These are phyloP conservation scores for Antitype chi DNA, from an alignment of 2,888 invertebrate species.

Conservation along the genomic window DNA sequence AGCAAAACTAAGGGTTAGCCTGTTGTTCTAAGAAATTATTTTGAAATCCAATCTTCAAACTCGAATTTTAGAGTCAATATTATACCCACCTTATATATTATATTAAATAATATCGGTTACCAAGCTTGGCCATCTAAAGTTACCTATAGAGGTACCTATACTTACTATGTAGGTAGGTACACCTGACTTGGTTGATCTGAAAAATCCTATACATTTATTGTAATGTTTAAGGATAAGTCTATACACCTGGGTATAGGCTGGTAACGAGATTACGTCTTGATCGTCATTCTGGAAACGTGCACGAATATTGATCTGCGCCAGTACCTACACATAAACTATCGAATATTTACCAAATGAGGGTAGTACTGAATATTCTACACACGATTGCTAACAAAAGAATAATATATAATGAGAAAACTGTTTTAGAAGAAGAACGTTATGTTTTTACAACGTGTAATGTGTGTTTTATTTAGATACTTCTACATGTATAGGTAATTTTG, in stretches of 20 bases:
- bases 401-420: conserved; percentile 28
- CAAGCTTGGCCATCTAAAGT: neutral
- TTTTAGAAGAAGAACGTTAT: conserved; percentile 9
- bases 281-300: conserved; percentile 56
- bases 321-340: conserved; percentile 61
- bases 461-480: neutral
- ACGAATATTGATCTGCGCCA: conserved; percentile 66
- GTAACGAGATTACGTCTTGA: conserved; percentile 56
- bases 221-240: conserved; percentile 16
- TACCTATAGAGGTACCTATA: neutral
- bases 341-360: conserved; percentile 64
- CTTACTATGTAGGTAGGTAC: neutral
- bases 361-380: conserved; percentile 64
- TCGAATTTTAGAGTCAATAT: neutral
- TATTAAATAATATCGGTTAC: neutral
- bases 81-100: neutral
- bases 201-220: conserved; percentile 29
- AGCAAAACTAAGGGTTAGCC: conserved; percentile 11
- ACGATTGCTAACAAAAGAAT: conserved; percentile 58
- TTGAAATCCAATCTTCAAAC: conserved; percentile 14
- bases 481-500: neutral
- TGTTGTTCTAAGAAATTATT: conserved; percentile 3
- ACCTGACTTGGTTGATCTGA: neutral
- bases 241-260: conserved; percentile 39
- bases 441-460: neutral